Conservation (phyloP, 2,888 invertebrate genomes). For the Ephialtes manifestator region DNA sequence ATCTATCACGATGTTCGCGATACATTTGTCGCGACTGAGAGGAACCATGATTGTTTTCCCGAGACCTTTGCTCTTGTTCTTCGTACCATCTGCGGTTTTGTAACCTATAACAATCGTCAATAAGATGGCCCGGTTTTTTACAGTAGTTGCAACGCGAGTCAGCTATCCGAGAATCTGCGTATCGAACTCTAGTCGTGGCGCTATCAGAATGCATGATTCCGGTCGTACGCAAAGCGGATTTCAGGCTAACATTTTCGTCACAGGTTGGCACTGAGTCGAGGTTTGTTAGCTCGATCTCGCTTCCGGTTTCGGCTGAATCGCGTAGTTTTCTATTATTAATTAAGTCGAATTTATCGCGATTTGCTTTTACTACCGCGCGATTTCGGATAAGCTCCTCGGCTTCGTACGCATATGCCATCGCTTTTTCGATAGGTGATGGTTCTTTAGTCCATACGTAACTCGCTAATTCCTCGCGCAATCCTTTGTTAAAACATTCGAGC, state of each 20-base stretch:
- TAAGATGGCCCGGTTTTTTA: neutral
- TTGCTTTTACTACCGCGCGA: too few species aligned
- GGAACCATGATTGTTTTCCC: neutral
- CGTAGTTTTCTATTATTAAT: neutral
- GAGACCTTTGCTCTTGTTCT: neutral
- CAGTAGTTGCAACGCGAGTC: neutral
- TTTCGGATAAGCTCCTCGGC: neutral
- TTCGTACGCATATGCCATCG: slow-evolving; percentile 5
- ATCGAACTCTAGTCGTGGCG: neutral
- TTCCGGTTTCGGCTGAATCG: neutral
- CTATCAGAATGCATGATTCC: neutral
- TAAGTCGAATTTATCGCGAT: neutral
- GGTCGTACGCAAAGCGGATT: neutral
- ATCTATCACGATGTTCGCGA: slow-evolving; percentile 1
- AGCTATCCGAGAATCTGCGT: neutral
- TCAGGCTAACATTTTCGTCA: neutral
- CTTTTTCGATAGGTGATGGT: neutral
- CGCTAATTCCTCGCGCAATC: neutral
- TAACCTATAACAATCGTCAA: neutral
- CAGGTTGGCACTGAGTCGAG: too few species aligned
- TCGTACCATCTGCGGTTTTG: slow-evolving; percentile 15
- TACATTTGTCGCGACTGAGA: neutral
- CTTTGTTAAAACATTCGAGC: slow-evolving; percentile 11
- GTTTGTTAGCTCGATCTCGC: too few species aligned
- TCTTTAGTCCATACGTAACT: slow-evolving; percentile 1